Conservation (phyloP, 1,140 invertebrate species). For the Mya arenaria region DNA sequence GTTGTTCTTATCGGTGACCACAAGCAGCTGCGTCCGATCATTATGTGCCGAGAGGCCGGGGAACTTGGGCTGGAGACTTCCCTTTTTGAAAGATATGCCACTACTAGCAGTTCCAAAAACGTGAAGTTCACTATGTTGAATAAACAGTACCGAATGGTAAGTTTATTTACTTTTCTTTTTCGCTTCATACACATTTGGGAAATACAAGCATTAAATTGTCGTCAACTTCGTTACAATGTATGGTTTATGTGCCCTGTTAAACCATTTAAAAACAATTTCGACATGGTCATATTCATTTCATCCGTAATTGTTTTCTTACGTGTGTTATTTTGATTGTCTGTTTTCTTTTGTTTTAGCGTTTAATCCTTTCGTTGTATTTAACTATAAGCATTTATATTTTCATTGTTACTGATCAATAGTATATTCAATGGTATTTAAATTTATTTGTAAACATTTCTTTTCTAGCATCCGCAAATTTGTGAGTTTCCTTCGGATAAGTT, state of each 20-base stretch:
- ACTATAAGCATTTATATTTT: background rate
- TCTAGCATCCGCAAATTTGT: slow-evolving; percentile 53
- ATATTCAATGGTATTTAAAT: background rate
- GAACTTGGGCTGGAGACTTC: slow-evolving; percentile 58
- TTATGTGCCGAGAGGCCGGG: slow-evolving; percentile 48
- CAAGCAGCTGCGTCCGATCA: slow-evolving; percentile 61
- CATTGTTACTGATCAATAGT: background rate
- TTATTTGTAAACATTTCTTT: slow-evolving; percentile 3
- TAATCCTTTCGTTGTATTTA: background rate
- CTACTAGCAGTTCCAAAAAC: slow-evolving; percentile 9
- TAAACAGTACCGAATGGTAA: slow-evolving; percentile 67
- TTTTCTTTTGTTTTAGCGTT: too few relatives aligned
- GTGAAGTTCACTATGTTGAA: slow-evolving; percentile 43
- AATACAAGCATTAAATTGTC: too few relatives aligned
- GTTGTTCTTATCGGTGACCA: slow-evolving; percentile 69
- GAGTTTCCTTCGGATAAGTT: slow-evolving; percentile 59
- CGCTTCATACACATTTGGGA: too few relatives aligned
- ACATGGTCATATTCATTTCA: too few relatives aligned
- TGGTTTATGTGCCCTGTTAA: too few relatives aligned
- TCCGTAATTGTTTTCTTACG: too few relatives aligned
- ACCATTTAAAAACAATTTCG: too few relatives aligned
- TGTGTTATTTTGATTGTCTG: too few relatives aligned
- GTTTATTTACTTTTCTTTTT: too few relatives aligned
- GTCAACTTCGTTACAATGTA: too few relatives aligned
- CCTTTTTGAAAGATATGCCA: slow-evolving; percentile 62